These are phyloP conservation scores for Brienomyrus brachyistius DNA, from an alignment of 2,113 vertebrate genomes.

Conservation along the genomic window DNA sequence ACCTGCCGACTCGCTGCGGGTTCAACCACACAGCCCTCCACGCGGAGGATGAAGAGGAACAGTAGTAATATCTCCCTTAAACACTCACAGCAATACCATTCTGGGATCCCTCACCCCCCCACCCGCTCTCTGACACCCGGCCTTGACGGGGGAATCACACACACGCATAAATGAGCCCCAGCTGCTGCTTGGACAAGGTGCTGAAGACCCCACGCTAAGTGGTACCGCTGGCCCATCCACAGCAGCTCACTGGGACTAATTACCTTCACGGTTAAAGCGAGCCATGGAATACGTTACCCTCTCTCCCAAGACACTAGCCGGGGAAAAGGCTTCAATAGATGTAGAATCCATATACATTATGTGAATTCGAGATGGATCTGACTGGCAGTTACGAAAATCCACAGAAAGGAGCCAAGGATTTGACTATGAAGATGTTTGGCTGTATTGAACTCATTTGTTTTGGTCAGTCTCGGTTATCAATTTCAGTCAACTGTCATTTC, in stretches of 20 bases:
- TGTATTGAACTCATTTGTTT: background rate
- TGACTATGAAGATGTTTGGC: background rate
- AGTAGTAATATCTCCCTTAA: too few species aligned
- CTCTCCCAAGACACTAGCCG: background rate
- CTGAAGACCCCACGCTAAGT: background rate
- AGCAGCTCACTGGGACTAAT: constrained; percentile 21
- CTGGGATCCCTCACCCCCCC: background rate
- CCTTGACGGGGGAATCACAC: background rate
- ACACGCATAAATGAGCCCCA: background rate
- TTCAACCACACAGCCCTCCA: background rate
- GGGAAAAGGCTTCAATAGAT: background rate
- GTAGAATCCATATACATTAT: background rate
- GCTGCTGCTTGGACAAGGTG: constrained; percentile 11
- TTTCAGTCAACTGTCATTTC: background rate
- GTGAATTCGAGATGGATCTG: background rate
- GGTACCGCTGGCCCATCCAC: background rate
- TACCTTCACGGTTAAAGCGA: constrained; percentile 13
- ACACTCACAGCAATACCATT: background rate
- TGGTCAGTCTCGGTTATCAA: background rate
- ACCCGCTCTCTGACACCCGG: background rate
- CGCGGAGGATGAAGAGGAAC: background rate
- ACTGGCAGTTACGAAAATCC: background rate
- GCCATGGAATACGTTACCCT: background rate
- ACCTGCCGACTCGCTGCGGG: background rate
- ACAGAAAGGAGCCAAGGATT: background rate